phyloP scores from a whole-genome alignment of 2,888 invertebrate genomes.

The Sclerodermus sp. region DNA sequence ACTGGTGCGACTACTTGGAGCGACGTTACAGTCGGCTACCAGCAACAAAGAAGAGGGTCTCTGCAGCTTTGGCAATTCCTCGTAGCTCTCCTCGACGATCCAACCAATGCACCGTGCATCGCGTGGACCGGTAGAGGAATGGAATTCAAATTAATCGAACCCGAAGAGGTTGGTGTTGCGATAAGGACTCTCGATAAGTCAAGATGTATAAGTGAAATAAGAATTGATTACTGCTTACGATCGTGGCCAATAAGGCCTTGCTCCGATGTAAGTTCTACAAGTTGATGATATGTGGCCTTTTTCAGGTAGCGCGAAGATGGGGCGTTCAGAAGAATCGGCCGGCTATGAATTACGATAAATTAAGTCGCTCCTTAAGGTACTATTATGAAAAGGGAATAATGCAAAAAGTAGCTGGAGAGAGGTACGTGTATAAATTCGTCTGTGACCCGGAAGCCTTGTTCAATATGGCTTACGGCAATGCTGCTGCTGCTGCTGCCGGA shows the following conservation, averaged over 20 bases:
- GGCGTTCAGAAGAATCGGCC: constrained; percentile 95
- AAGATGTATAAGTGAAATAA: too few species aligned
- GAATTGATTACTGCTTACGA: too few species aligned
- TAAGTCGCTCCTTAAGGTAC: constrained; percentile 90
- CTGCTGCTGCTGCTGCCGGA: constrained; percentile 23
- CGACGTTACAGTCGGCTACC: constrained; percentile 44
- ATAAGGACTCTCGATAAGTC: too few species aligned
- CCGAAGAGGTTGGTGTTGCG: constrained; percentile 73
- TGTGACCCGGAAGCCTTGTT: constrained; percentile 91
- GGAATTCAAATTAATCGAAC: constrained; percentile 94
- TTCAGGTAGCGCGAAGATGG: constrained; percentile 90
- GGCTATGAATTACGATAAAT: constrained; percentile 96
- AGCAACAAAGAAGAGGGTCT: constrained; percentile 74
- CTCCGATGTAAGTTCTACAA: too few species aligned
- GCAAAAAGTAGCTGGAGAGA: constrained; percentile 95
- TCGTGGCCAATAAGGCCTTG: too few species aligned
- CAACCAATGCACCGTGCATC: constrained; percentile 77
- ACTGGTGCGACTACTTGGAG: constrained; percentile 40
- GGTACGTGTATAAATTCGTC: constrained; percentile 96
- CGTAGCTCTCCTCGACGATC: constrained; percentile 76
- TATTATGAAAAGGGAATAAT: constrained; percentile 99
- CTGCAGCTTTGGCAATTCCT: constrained; percentile 95
- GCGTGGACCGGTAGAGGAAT: constrained; percentile 95
- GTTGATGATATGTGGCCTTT: too few species aligned
- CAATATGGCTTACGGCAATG: constrained; percentile 73